These are phyloP conservation scores for Mustelus asterias DNA, from an alignment of 2,113 vertebrate species.

Conservation along the genomic window DNA sequence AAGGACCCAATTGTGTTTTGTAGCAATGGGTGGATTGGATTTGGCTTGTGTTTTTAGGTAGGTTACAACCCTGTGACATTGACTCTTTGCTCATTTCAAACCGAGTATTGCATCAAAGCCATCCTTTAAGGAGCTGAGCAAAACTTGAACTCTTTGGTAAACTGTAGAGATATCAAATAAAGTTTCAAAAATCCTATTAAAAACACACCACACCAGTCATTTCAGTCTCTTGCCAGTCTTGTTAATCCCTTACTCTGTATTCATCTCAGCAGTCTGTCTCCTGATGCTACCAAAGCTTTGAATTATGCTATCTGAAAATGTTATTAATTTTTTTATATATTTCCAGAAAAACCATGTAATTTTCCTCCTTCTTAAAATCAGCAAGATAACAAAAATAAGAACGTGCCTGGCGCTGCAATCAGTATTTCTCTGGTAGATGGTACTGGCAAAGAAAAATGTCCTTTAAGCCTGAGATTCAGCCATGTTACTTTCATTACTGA, in stretches of 20 bases:
- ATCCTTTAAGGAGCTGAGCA: background rate
- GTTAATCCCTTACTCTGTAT: slow-evolving; percentile 32
- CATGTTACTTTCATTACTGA: background rate
- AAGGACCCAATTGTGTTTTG: no score
- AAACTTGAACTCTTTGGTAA: background rate
- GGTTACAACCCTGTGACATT: background rate
- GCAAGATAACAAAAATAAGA: slow-evolving; percentile 9
- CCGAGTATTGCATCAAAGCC: background rate
- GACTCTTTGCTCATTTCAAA: background rate
- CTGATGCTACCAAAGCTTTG: slow-evolving; percentile 25
- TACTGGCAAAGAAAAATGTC: background rate
- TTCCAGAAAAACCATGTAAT: slow-evolving; percentile 19
- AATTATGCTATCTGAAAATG: slow-evolving; percentile 17
- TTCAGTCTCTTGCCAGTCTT: slow-evolving; percentile 10
- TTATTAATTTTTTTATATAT: slow-evolving; percentile 27
- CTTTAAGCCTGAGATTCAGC: background rate
- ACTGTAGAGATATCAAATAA: slow-evolving; percentile 17
- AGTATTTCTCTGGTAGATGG: background rate
- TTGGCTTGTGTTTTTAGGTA: background rate
- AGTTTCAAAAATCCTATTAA: slow-evolving; percentile 22
- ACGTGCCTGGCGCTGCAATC: background rate
- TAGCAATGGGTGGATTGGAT: background rate
- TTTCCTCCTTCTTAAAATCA: slow-evolving; percentile 17
- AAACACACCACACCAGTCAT: background rate
- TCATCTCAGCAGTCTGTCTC: slow-evolving; percentile 10